These are phyloP conservation scores for Ptiloglossa arizonensis DNA, from an alignment of 1,140 invertebrate species.

Conservation along the genomic window DNA sequence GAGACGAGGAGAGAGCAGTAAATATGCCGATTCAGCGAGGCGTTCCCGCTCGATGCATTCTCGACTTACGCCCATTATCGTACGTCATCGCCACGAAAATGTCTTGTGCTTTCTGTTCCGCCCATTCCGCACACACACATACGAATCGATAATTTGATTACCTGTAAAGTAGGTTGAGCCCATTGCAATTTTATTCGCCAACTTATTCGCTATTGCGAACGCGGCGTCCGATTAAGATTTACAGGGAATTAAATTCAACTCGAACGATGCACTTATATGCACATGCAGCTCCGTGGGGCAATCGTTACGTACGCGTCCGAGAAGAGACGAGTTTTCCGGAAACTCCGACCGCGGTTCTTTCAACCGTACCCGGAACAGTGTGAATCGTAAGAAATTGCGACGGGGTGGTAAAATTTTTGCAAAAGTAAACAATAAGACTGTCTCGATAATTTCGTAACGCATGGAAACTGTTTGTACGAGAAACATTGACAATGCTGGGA, in stretches of 20 bases:
- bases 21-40: slow-evolving; percentile 45
- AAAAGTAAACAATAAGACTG: no score
- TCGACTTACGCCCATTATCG: slow-evolving; percentile 25
- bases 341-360: no score
- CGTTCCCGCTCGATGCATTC: slow-evolving; percentile 24
- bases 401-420: no score
- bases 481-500: no score
- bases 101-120: slow-evolving; percentile 5
- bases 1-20: neutral
- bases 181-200: neutral
- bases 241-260: neutral
- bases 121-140: neutral
- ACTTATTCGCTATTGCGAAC: neutral
- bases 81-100: slow-evolving; percentile 28
- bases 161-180: neutral
- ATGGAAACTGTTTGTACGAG: no score
- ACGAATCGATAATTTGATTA: slow-evolving; percentile 22
- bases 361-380: no score
- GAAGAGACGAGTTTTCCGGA: no score
- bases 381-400: no score
- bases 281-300: no score
- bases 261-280: neutral
- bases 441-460: no score
- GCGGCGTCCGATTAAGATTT: neutral
- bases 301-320: no score